Evolutionary conservation across 2,113 vertebrate genomes (phyloP), one percentile per base, ranked within the genome.

Genomic region (Thymallus thymallus): DNA sequence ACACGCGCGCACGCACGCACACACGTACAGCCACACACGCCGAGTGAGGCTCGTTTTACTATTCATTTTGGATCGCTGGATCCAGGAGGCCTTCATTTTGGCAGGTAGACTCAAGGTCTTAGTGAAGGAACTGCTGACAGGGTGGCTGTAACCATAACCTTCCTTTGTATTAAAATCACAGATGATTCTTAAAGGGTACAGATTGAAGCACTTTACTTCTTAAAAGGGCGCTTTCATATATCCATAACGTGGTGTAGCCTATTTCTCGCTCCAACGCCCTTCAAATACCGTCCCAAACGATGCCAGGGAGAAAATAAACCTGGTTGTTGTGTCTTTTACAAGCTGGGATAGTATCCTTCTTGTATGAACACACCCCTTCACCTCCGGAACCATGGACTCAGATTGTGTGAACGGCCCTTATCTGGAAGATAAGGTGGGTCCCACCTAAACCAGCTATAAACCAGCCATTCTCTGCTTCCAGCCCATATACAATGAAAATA

Each of bases 61-160:
- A 84, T 90, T 86, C 68, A 78, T 82, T 83, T 85, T 91, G 86
- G 91, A 92, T 91, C 76, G 85, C 84, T 61, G 69, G 80, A 80
- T 75, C 79, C 73, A 74, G 35, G 76, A 75, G 73, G 66, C 76
- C 61, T 16, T 82, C 74, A 75, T 88, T 84, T 90, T 91, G 91
- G 87, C 88, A 90, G 88, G 83, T 87, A 85, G 80, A 75, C 87
- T 88, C 87, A 91, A 93, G 92, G 91, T 92, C 90, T 89, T 79
- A 85, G 82, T 88, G 91, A 92, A 88, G 90, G 86, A 90, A 76
- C 76, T 7, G 66, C 29, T 68, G 75, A 74, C 71, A 68, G 55
- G 7, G 60, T 16, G 68, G 71, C 60, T 72, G n/a, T 81, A 85
- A 80, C 73, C 78, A 76, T 45, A 73, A 55, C 58, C 78, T 77